Evolutionary conservation across 2,113 vertebrate species (phyloP).

Genomic region (Cebidichthys violaceus): DNA sequence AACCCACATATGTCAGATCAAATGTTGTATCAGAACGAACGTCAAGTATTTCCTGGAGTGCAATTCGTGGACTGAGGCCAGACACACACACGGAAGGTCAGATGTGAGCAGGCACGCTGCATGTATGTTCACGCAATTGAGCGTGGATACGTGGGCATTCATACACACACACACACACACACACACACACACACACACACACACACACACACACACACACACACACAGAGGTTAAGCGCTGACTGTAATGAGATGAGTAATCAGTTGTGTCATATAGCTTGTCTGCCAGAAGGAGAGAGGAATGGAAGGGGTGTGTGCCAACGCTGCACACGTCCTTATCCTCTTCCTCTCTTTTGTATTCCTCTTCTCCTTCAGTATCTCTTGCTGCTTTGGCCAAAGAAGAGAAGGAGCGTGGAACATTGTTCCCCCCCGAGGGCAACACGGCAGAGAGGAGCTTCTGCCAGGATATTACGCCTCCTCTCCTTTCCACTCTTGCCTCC

Average conservation of each 20-base stretch:
- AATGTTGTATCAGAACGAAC: conserved; percentile 39
- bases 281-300: conserved; percentile 60
- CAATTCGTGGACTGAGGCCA: conserved; percentile 22
- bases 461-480: conserved; percentile 49
- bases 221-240: conserved; percentile 63
- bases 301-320: conserved; percentile 47
- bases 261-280: conserved; percentile 79
- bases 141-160: conserved; percentile 9
- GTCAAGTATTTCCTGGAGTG: conserved; percentile 50
- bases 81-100: conserved; percentile 35
- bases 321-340: conserved; percentile 35
- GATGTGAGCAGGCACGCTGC: conserved; percentile 12
- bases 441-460: conserved; percentile 53
- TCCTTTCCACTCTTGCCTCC: conserved; percentile 27
- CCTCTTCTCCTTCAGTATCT: conserved; percentile 15
- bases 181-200: conserved; percentile 36
- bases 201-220: conserved; percentile 39
- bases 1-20: conserved; percentile 47
- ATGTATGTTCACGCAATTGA: conserved; percentile 47
- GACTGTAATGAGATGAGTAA: conserved; percentile 78
- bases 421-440: conserved; percentile 37
- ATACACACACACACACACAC: conserved; percentile 22
- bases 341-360: conserved; percentile 6
- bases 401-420: conserved; percentile 40
- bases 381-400: conserved; percentile 27